Base-by-base conservation (phyloP, 2,888 invertebrate species). In the Drosophila borborema region DNA sequence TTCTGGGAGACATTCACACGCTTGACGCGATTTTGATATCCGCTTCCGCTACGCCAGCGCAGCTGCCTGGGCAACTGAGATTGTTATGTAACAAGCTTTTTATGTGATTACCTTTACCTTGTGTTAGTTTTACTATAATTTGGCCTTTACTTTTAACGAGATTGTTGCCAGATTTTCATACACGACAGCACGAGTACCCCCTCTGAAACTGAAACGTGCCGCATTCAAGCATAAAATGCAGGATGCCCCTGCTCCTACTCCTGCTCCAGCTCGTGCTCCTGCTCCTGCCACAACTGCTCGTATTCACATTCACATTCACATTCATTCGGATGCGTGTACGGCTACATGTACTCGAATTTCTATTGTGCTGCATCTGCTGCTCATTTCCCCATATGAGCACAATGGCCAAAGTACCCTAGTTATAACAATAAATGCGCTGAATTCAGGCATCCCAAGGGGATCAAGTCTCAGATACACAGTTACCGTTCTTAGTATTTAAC, bases 111-210 rank as follows among this genome's bases (percentile, higher is more conserved):
- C 85, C 85, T 85, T 87, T 85, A 85, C 86, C 86, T 82, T 80
- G 86, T 90, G 90, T 89, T 89, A 85, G 85, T 88, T 87, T 89
- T 77, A 80, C 85, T 89, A 85, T 89, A 85, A 85, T 85, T 85
- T 89, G 85, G 88, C 77, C 85, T 82, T 85, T 89, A 87, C 77
- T 80, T 87, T 89, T 85, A 90, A 89, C 88, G 85, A 85, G 90
- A 82, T 80, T 87, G 90, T 89, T 85, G 74, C 62, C 63, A 89
- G 87, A 87, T 85, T 84, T 81, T 86, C 48, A 51, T 60, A 62
- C 66, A 56, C 55, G 74, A 62, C 53, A 46, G 51, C 64, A 54
- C 16, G 73, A 58, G 40, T 61, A 79, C 80, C 64, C 70, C 41
- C 74, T 40, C 64, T 66, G 78, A 69, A 86, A 72, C 74, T 64